Evolutionary conservation across 1,140 invertebrate species (phyloP).

Genomic region (Drosophila busckii): DNA sequence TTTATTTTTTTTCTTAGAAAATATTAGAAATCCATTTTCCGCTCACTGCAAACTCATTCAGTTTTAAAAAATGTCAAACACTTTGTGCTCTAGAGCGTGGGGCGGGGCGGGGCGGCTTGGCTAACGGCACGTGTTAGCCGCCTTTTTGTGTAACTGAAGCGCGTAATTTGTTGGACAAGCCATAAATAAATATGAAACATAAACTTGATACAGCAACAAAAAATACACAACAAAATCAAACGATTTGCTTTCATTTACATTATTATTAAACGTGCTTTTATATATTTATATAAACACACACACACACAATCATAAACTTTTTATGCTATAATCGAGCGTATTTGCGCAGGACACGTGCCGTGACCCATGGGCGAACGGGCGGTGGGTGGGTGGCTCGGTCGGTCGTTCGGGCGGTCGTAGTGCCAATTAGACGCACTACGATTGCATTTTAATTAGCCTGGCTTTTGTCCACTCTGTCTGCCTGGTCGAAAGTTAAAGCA

Average conservation of each 20-base stretch:
- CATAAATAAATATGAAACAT: slow-evolving; percentile 69
- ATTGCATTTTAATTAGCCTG: slow-evolving; percentile 70
- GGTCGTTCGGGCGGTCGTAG: no score
- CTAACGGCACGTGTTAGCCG: slow-evolving; percentile 60
- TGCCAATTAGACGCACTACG: slow-evolving; percentile 52
- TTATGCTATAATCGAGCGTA: slow-evolving; percentile 13
- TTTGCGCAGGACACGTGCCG: slow-evolving; percentile 53
- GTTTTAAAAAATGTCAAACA: slow-evolving; percentile 66
- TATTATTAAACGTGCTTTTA: not conserved
- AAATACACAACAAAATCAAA: slow-evolving; percentile 49
- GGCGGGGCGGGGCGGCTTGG: not conserved
- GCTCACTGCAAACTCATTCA: slow-evolving; percentile 74
- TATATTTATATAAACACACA: slow-evolving; percentile 4
- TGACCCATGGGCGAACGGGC: no score
- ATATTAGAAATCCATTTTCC: slow-evolving; percentile 78
- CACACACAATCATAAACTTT: not conserved
- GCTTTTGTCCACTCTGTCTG: slow-evolving; percentile 8
- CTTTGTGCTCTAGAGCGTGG: not conserved
- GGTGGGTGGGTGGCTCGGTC: no score
- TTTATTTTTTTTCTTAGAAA: slow-evolving; percentile 39
- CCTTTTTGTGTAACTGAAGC: slow-evolving; percentile 69
- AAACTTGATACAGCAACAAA: slow-evolving; percentile 10
- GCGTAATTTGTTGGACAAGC: slow-evolving; percentile 75
- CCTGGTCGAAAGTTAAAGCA: slow-evolving; percentile 36
- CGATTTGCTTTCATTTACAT: slow-evolving; percentile 45